phyloP scores from a whole-genome alignment of 1,140 invertebrate species.

The Battus philenor region DNA sequence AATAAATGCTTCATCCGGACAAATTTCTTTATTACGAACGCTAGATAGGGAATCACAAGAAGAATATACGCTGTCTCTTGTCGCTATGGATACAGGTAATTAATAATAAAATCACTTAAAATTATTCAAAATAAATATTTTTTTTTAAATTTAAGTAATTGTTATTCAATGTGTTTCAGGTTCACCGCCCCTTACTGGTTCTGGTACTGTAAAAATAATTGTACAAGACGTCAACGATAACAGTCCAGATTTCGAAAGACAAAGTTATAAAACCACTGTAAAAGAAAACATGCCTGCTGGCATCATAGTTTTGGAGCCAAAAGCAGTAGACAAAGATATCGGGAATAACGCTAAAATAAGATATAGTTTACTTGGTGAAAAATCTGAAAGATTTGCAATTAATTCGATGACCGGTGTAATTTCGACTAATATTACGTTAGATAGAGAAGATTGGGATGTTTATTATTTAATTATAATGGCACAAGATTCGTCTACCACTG shows the following conservation, averaged over 20 bases:
- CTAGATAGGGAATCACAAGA: conserved; percentile 89
- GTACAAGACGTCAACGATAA: conserved; percentile 97
- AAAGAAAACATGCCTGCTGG: conserved; percentile 86
- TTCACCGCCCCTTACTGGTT: conserved; percentile 91
- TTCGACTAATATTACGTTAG: conserved; percentile 81
- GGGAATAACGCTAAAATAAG: conserved; percentile 90
- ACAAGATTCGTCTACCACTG: conserved; percentile 90
- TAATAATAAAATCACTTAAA: conserved; percentile 1
- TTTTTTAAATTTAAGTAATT: conserved; percentile 8
- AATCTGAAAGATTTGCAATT: conserved; percentile 85
- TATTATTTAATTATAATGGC: conserved; percentile 91
- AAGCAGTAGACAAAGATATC: conserved; percentile 87
- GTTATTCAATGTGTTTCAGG: conserved; percentile 75
- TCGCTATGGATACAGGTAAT: conserved; percentile 95
- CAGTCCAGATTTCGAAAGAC: conserved; percentile 87
- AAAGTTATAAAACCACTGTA: conserved; percentile 85
- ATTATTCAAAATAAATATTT: conserved; percentile 5
- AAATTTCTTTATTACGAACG: conserved; percentile 87
- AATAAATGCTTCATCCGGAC: conserved; percentile 92
- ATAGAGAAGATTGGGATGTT: conserved; percentile 85
- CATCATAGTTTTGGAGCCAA: conserved; percentile 83
- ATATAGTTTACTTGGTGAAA: conserved; percentile 88
- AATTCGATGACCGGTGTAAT: conserved; percentile 86
- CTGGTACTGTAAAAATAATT: conserved; percentile 89
- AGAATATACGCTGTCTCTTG: conserved; percentile 89